A percentile compares a stretch with the other conserved stretches of the same genome.
These are phyloP conservation scores for Chloromyia formosa DNA, from an alignment of 2,888 invertebrate species.

Conservation along the genomic window DNA sequence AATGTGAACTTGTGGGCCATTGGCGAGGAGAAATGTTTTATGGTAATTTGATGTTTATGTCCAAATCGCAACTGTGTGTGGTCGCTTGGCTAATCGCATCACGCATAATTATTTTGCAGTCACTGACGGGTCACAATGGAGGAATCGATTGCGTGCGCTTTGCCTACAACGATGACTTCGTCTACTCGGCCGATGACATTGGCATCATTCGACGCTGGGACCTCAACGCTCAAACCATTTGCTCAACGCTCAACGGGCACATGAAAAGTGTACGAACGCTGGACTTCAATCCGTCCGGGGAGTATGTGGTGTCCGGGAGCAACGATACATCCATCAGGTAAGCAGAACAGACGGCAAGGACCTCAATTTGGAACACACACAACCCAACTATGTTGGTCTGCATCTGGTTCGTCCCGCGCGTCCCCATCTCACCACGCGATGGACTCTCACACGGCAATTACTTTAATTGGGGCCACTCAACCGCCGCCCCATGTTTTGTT, in stretches of 20 bases:
- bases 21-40: slow-evolving; percentile 92
- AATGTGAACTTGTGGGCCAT: slow-evolving; percentile 98
- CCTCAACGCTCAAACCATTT: slow-evolving; percentile 75
- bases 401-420: neutral
- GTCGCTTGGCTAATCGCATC: slow-evolving; percentile 8
- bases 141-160: slow-evolving; percentile 95
- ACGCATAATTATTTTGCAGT: slow-evolving; percentile 65
- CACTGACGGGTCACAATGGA: slow-evolving; percentile 92
- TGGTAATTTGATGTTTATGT: slow-evolving; percentile 69
- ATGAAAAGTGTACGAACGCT: slow-evolving; percentile 91
- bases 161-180: slow-evolving; percentile 92
- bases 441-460: too few relatives aligned
- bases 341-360: slow-evolving; percentile 50
- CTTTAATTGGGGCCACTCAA: neutral
- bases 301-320: slow-evolving; percentile 93
- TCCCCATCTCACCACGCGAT: neutral
- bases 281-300: slow-evolving; percentile 96
- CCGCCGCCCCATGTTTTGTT: neutral
- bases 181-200: slow-evolving; percentile 93
- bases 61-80: slow-evolving; percentile 4
- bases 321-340: slow-evolving; percentile 77
- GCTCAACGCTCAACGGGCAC: slow-evolving; percentile 63
- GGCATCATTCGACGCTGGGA: slow-evolving; percentile 97
- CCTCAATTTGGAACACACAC: too few relatives aligned
- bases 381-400: too few relatives aligned